A percentile compares a stretch with the other conserved stretches of the same genome.
These are phyloP conservation scores for Ceryle rudis DNA, from an alignment of 2,797 vertebrate species.

Conservation along the genomic window DNA sequence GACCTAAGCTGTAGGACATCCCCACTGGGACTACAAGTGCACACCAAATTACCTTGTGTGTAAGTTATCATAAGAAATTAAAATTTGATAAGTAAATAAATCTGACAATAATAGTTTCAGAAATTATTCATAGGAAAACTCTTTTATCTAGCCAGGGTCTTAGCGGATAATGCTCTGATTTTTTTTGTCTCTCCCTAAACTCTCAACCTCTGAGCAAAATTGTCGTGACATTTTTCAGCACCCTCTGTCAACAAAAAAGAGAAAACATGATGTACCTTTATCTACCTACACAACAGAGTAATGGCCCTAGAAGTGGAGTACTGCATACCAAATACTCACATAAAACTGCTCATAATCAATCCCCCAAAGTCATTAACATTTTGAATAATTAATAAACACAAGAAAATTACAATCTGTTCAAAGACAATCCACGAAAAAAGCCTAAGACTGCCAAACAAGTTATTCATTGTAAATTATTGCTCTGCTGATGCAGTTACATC, in stretches of 20 bases:
- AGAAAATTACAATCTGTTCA: constrained; percentile 46
- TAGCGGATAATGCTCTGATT: not conserved
- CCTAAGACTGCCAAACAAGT: not conserved
- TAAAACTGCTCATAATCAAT: constrained; percentile 22
- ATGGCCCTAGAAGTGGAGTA: not conserved
- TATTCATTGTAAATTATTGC: not conserved
- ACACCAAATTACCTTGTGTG: not conserved
- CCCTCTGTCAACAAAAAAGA: not conserved
- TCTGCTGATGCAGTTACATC: not conserved
- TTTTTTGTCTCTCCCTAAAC: not conserved
- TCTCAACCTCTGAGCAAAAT: not conserved
- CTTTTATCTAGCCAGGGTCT: not conserved
- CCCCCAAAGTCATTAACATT: constrained; percentile 39
- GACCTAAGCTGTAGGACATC: not conserved
- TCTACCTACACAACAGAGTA: constrained; percentile 5
- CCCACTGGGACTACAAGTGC: not conserved
- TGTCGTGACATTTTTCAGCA: not conserved
- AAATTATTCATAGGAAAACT: not conserved
- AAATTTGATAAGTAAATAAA: not conserved
- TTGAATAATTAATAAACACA: constrained; percentile 62
- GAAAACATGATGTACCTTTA: not conserved
- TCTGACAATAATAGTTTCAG: not conserved
- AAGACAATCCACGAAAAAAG: constrained; percentile 18
- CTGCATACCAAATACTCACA: constrained; percentile 3
- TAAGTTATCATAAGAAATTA: not conserved